A percentile compares a stretch with the other conserved stretches of the same genome.
Evolutionary conservation across 2,888 invertebrate species (phyloP).

Genomic region (Taenaris catops): DNA sequence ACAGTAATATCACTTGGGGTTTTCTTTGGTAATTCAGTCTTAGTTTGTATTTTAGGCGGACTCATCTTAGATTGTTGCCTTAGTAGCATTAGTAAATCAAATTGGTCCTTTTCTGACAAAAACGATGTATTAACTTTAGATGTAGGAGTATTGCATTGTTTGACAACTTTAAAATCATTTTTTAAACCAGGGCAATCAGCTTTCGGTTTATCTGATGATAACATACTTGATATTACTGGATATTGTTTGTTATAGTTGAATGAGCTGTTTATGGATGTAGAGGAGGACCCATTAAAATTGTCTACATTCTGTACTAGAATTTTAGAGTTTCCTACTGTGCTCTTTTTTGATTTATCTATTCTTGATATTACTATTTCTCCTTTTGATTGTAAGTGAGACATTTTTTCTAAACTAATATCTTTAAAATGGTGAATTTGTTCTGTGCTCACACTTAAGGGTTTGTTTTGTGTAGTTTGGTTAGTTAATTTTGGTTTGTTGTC

Average conservation of each 20-base stretch:
- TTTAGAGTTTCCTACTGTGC: slow-evolving; percentile 9
- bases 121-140: slow-evolving; percentile 8
- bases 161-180: slow-evolving; percentile 9
- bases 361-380: slow-evolving; percentile 25
- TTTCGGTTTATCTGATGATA: slow-evolving; percentile 14
- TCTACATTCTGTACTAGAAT: slow-evolving; percentile 11
- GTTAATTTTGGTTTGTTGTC: slow-evolving; percentile 39
- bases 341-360: slow-evolving; percentile 16
- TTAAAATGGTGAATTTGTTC: slow-evolving; percentile 7
- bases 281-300: slow-evolving; percentile 1
- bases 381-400: slow-evolving; percentile 25
- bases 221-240: slow-evolving; percentile 21
- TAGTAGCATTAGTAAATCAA: slow-evolving; percentile 45
- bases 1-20: slow-evolving; percentile 1
- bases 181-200: not conserved
- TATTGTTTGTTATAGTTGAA: slow-evolving; percentile 12
- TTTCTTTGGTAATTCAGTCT: slow-evolving; percentile 13
- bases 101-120: slow-evolving; percentile 48
- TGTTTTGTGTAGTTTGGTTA: slow-evolving; percentile 12
- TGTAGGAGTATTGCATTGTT: slow-evolving; percentile 2
- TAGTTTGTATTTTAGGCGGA: slow-evolving; percentile 10
- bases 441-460: slow-evolving; percentile 4
- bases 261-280: not conserved
- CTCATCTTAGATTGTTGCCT: slow-evolving; percentile 47
- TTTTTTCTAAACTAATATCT: slow-evolving; percentile 21